Evolutionary conservation across 2,888 invertebrate genomes (phyloP).

Genomic region (Aspidiotus rigidus): DNA sequence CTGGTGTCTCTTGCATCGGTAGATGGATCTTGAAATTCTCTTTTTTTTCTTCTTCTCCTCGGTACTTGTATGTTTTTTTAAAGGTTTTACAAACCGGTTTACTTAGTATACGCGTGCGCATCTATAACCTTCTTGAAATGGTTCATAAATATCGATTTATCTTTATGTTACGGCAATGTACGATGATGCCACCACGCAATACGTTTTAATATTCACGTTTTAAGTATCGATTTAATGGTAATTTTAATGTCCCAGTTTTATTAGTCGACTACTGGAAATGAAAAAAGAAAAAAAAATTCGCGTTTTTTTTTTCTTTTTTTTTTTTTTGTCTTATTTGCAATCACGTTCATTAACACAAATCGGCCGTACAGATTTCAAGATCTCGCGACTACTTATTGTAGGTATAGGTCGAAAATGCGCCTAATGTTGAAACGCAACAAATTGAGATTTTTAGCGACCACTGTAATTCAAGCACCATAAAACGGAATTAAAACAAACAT

Average conservation of each 20-base stretch:
- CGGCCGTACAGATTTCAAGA: too few species aligned
- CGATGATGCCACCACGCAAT: constrained; percentile 11
- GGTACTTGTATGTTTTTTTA: background rate
- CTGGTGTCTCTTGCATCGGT: background rate
- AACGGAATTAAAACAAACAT: too few species aligned
- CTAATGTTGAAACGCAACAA: too few species aligned
- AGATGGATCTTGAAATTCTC: background rate
- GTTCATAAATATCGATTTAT: constrained; percentile 14
- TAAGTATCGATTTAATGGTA: constrained; percentile 31
- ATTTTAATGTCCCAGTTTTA: constrained; percentile 26
- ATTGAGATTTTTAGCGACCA: too few species aligned
- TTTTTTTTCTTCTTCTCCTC: constrained; percentile 1
- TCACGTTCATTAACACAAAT: too few species aligned
- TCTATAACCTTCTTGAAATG: constrained; percentile 24
- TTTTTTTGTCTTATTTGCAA: too few species aligned
- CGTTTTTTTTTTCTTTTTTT: too few species aligned
- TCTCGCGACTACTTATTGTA: too few species aligned
- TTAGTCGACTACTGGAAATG: constrained; percentile 28
- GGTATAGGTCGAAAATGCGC: too few species aligned
- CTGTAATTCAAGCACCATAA: too few species aligned
- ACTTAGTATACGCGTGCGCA: constrained; percentile 24
- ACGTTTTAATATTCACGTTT: constrained; percentile 24
- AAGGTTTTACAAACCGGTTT: constrained; percentile 21
- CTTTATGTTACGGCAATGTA: constrained; percentile 20
- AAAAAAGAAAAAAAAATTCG: constrained; percentile 3